Percentiles rank a stretch among this genome's conserved stretches.
Conservation (phyloP, 2,113 vertebrate species). For the Callionymus lyra region DNA sequence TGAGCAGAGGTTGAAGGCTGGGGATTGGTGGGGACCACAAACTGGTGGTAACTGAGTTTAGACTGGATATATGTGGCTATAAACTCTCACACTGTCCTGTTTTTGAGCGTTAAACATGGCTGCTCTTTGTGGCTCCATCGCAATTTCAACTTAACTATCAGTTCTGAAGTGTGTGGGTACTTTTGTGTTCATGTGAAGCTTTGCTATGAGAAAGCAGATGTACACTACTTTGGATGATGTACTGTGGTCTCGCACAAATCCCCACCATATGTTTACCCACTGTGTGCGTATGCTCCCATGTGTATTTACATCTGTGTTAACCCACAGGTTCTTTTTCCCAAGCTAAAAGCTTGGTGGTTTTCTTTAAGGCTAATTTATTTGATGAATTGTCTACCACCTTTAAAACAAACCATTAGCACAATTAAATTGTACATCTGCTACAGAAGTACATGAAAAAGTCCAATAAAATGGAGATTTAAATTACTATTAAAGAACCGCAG, state of each 20-base stretch:
- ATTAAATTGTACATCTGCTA: too few relatives aligned
- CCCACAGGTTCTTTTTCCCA: slow-evolving; percentile 16
- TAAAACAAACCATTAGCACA: too few relatives aligned
- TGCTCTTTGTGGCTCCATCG: slow-evolving; percentile 24
- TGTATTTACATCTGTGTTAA: slow-evolving; percentile 27
- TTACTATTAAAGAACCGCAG: too few relatives aligned
- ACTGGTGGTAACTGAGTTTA: slow-evolving; percentile 47
- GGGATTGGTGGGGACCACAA: neutral
- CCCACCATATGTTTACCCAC: slow-evolving; percentile 37
- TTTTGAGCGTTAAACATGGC: slow-evolving; percentile 35
- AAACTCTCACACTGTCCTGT: slow-evolving; percentile 32
- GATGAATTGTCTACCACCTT: slow-evolving; percentile 12
- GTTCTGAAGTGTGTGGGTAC: slow-evolving; percentile 37
- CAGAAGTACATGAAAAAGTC: too few relatives aligned
- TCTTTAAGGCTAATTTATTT: slow-evolving; percentile 11
- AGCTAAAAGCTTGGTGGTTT: slow-evolving; percentile 10
- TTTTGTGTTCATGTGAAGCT: slow-evolving; percentile 14
- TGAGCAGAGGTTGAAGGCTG: too few relatives aligned
- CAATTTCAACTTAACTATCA: slow-evolving; percentile 56
- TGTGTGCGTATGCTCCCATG: slow-evolving; percentile 17
- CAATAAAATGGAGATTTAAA: too few relatives aligned
- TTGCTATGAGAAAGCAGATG: slow-evolving; percentile 42
- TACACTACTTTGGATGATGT: slow-evolving; percentile 23
- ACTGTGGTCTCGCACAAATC: slow-evolving; percentile 21
- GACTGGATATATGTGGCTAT: slow-evolving; percentile 42